Conservation (phyloP, 2,888 invertebrate genomes). For the Cartodere bifasciata region DNA sequence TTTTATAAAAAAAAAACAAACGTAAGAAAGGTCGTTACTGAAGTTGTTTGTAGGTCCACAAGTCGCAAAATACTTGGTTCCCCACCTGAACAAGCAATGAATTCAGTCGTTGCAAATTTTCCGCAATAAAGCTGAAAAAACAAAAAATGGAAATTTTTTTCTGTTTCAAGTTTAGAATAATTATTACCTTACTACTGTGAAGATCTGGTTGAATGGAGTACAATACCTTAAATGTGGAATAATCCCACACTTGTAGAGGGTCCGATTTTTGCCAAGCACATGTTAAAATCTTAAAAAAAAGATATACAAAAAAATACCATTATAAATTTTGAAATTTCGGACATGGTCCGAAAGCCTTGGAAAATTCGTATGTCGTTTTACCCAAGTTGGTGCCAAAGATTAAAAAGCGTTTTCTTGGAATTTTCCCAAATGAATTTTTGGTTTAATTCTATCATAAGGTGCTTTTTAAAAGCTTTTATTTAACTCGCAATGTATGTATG, state of each 20-base stretch:
- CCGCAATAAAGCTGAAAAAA: slow-evolving; percentile 46
- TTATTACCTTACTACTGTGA: slow-evolving; percentile 23
- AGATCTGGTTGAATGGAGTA: slow-evolving; percentile 45
- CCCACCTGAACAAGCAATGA: slow-evolving; percentile 48
- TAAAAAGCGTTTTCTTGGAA: background rate
- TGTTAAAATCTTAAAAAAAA: slow-evolving; percentile 41
- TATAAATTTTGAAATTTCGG: slow-evolving; percentile 2
- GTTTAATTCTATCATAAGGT: no score
- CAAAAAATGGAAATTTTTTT: slow-evolving; percentile 3
- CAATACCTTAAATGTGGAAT: slow-evolving; percentile 49
- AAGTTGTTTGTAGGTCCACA: slow-evolving; percentile 45
- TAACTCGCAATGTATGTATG: no score
- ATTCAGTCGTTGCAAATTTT: slow-evolving; percentile 42
- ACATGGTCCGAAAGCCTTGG: slow-evolving; percentile 1
- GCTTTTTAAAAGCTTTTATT: no score
- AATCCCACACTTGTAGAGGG: slow-evolving; percentile 52
- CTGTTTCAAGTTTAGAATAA: slow-evolving; percentile 1
- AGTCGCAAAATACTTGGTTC: slow-evolving; percentile 46
- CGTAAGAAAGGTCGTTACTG: slow-evolving; percentile 33
- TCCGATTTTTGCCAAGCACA: slow-evolving; percentile 52
- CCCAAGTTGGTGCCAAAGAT: no score
- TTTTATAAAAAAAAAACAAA: background rate
- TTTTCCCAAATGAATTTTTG: no score
- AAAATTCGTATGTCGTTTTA: no score
- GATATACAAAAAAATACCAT: slow-evolving; percentile 4